These are phyloP conservation scores for Euthynnus affinis DNA, from an alignment of 2,797 vertebrate species.

Conservation along the genomic window DNA sequence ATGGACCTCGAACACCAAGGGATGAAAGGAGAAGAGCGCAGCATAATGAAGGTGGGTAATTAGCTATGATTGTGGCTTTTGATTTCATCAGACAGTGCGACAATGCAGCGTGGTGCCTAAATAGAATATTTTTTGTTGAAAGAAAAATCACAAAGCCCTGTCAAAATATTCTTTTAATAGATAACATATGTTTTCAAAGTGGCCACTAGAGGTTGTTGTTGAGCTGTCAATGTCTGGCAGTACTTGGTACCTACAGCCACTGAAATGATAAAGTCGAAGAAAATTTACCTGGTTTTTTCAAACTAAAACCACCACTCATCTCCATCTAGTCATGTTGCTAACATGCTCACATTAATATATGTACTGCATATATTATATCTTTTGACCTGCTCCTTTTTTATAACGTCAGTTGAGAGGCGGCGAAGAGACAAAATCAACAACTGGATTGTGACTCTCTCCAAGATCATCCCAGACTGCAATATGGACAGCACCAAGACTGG, in stretches of 20 bases:
- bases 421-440: constrained; percentile 97
- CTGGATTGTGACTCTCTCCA: constrained; percentile 95
- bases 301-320: not conserved
- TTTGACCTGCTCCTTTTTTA: not conserved
- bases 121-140: constrained; percentile 38
- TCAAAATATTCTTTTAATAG: constrained; percentile 46
- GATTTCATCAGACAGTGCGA: constrained; percentile 55
- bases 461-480: constrained; percentile 94
- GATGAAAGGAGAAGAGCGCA: constrained; percentile 94
- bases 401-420: constrained; percentile 89
- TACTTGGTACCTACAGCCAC: not conserved
- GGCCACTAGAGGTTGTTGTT: constrained; percentile 77
- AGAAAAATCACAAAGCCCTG: constrained; percentile 40
- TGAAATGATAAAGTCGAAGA: constrained; percentile 2
- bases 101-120: constrained; percentile 50
- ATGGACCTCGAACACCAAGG: constrained; percentile 90
- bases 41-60: constrained; percentile 93
- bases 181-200: constrained; percentile 1
- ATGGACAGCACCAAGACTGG: constrained; percentile 92
- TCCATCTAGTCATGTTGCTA: not conserved
- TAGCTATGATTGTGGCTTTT: constrained; percentile 64
- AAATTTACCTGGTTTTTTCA: constrained; percentile 22
- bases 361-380: not conserved
- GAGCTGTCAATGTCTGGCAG: constrained; percentile 50
- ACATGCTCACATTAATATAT: not conserved